Conservation (phyloP, 30 jellyfish, hydroid and myxozoan species). For the Turritopsis dohrnii region DNA sequence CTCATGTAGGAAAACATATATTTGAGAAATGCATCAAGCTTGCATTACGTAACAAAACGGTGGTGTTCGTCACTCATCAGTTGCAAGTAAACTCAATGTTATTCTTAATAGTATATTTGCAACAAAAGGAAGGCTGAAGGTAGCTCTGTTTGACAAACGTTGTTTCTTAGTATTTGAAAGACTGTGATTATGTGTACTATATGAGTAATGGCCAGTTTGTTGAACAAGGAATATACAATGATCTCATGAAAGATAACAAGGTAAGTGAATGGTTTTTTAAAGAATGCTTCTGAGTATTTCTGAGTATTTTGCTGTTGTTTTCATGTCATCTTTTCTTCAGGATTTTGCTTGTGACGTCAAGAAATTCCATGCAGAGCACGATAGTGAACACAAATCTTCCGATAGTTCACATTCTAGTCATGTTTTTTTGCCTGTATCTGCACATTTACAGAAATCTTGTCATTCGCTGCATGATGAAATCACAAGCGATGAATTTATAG, state of each 20-base stretch:
- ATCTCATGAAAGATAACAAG: conserved; percentile 46
- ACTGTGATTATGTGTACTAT: conserved; percentile 57
- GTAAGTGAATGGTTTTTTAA: conserved; percentile 24
- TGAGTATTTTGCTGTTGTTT: not conserved
- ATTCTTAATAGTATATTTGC: not conserved
- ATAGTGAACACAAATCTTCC: not conserved
- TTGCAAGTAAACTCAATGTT: conserved; percentile 40
- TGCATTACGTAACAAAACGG: conserved; percentile 46
- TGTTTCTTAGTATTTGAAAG: conserved; percentile 46
- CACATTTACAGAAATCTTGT: not conserved
- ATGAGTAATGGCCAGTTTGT: conserved; percentile 64
- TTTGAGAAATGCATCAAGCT: conserved; percentile 47
- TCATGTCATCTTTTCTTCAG: not conserved
- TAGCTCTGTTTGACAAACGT: not conserved
- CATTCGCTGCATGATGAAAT: not conserved
- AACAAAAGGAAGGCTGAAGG: not conserved
- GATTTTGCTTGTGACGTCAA: not conserved
- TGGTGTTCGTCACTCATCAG: conserved; percentile 71
- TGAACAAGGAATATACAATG: conserved; percentile 52
- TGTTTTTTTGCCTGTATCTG: not conserved
- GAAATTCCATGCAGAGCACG: conserved; percentile 7
- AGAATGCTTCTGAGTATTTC: not conserved
- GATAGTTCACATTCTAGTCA: not conserved
- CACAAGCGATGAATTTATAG: not conserved
- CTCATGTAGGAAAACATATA: conserved; percentile 66